phyloP scores from a whole-genome alignment of 2,888 invertebrate genomes.

The Chrysomela aeneicollis region DNA sequence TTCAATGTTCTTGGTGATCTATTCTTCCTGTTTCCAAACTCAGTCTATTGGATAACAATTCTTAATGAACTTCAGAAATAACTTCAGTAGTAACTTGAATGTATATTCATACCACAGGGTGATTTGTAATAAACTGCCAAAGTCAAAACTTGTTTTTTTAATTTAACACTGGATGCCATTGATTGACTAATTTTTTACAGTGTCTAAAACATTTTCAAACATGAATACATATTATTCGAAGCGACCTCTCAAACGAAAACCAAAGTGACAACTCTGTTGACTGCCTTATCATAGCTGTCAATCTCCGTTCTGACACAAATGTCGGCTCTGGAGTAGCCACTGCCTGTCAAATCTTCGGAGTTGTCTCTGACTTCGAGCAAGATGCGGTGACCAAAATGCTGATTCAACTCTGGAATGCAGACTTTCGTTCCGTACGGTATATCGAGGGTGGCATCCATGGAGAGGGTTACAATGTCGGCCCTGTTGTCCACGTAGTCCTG shows the following conservation, averaged over 20 bases:
- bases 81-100: no score
- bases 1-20: no score
- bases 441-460: conserved; percentile 61
- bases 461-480: conserved; percentile 61
- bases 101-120: no score
- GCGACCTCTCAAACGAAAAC: conserved; percentile 52
- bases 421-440: conserved; percentile 61
- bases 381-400: conserved; percentile 62
- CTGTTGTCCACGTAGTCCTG: conserved; percentile 65
- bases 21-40: no score
- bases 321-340: conserved; percentile 61
- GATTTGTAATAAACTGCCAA: no score
- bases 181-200: no score
- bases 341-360: conserved; percentile 57
- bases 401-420: conserved; percentile 64
- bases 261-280: conserved; percentile 62
- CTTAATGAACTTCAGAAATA: no score
- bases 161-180: no score
- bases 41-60: no score
- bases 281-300: conserved; percentile 64
- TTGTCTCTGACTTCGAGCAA: conserved; percentile 62
- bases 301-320: conserved; percentile 64
- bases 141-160: no score
- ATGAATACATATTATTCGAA: no score
- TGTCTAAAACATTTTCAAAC: no score